Evolutionary conservation across 1,140 invertebrate genomes (phyloP), one percentile per base, ranked within the genome.

Genomic region (Drosophila ananassae): DNA sequence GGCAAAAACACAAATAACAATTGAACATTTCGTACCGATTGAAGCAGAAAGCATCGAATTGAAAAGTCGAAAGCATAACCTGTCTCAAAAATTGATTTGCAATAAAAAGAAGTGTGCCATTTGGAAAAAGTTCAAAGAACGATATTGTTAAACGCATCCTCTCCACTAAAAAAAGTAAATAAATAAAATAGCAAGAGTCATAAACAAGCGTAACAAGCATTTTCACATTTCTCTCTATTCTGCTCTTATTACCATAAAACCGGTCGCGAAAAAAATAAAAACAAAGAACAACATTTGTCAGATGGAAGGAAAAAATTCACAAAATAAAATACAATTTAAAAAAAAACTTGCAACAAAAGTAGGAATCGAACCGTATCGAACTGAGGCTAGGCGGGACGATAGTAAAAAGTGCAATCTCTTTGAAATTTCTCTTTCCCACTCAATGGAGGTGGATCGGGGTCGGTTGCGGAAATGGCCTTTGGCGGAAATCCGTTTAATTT

Each of bases 401-500:
- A 44, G 57, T 73, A 74, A 79, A 79, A 79, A 79, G 77, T 73
- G 71, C 77, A 79, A 51, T 61, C 71, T 56, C 66, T 72, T 76
- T 75, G 54, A 59, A 77, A 71, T 55, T 69, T 62, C 60, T 74
- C n/a, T 73, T 69, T 60, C 37, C 50, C 47, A 44, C 44, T 58
- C 37, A 21, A 22, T n/a, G 53, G 13, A 25, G 55, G 48, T 47
- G 60, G 51, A 22, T 48, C 1, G n/a, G 17, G 30, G 5, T 12
- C n/a, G 68, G 47, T n/a, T 5, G 21, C 74, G 79, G 79, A 83
- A 75, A 83, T 83, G 79, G 79, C 79, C 79, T 83, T 83, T 83
- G 71, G 79, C 79, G 79, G 79, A 83, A 83, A 83, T 83, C 79
- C 79, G 79, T 83, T 83, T 83, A 83, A 83, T 83, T 83, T 83